phyloP scores from a whole-genome alignment of 2,113 vertebrate genomes.

The Agelaius phoeniceus region DNA sequence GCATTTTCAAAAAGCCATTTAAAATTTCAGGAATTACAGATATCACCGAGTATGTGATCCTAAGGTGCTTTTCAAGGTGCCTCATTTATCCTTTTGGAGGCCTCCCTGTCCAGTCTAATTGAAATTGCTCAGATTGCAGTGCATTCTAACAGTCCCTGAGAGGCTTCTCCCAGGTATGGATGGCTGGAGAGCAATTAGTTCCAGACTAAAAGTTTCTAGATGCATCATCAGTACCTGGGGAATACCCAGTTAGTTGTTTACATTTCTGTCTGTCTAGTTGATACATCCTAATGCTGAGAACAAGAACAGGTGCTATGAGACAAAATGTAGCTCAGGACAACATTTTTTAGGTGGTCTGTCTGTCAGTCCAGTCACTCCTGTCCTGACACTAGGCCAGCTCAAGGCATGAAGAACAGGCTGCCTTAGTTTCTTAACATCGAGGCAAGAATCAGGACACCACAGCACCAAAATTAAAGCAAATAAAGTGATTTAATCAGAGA shows the following conservation, averaged over 20 bases:
- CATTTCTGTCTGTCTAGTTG: neutral
- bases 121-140: neutral
- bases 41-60: neutral
- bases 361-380: neutral
- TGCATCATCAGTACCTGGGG: neutral
- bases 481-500: neutral
- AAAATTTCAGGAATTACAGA: neutral
- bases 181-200: neutral
- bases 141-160: neutral
- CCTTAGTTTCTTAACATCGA: neutral
- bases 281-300: neutral
- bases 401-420: rapidly evolving
- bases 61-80: neutral
- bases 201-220: neutral
- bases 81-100: neutral
- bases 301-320: neutral
- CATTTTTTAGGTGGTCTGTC: neutral
- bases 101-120: neutral
- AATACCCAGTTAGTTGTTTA: neutral
- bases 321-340: neutral
- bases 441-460: neutral
- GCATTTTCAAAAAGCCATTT: neutral
- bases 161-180: neutral
- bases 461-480: neutral
- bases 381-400: neutral